Evolutionary conservation across 2,113 vertebrate species (phyloP), one percentile per base, ranked within the genome.

Genomic region (Dasypus novemcinctus): DNA sequence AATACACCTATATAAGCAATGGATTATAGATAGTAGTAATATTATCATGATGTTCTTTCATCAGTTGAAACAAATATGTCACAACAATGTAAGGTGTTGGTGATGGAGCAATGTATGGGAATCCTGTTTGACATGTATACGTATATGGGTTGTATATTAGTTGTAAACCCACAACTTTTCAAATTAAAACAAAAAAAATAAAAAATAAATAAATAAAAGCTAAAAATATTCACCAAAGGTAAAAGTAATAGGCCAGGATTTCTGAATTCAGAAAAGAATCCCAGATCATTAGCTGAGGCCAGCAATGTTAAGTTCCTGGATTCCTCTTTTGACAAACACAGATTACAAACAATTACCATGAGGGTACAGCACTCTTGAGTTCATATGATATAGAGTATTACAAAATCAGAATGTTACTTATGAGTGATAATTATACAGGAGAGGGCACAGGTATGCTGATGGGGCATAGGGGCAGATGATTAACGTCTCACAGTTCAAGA

Each of bases 271-370:
- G 72, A 69, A 95, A 96, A 88, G 76, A 80, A 95, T 95, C 88
- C 41, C 78, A 91, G 63, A 72, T 93, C 95, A 95, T 90, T 93
- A 88, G 76, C 36, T 49, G 95, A 81, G 49, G 43, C 49, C n/a
- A 79, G 14, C 27, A 46, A 17, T 3, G 8, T 96, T 96, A 93
- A 95, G 91, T 83, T 82, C 66, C 75, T 61, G n/a, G 66, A 93
- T 79, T 90, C 63, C 57, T 95, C 88, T 95, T 92, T 96, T 94
- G 79, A 95, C 95, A 94, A 93, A 93, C 80, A 46, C 87, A 92
- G 69, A 86, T 95, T 90, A 61, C 82, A 92, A 89, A 83, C 91
- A 96, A 87, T 96, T 95, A 93, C 46, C 14, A 64, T 85, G 9
- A 13, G 54, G 43, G 84, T 17, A 23, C 66, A 75, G 23, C 36